Evolutionary conservation across 2,888 invertebrate species (phyloP), one percentile per base, ranked within the genome.

Genomic region (Macaria notata): DNA sequence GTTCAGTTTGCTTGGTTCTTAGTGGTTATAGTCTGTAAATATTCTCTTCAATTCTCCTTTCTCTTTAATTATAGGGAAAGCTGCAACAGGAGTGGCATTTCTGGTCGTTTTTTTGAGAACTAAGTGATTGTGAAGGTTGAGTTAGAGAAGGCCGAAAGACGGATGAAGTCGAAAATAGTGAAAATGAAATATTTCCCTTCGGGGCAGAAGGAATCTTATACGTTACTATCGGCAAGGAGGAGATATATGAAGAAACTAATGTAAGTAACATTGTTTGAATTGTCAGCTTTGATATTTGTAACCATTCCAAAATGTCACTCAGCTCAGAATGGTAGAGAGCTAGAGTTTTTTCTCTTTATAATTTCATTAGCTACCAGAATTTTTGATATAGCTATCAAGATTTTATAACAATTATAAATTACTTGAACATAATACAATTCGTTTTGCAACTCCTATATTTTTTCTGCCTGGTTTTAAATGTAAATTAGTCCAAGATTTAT

Each of bases 181-280:
- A 92, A 92, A 79, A 93, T 93, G 92, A 94, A 93, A 88, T 93
- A 93, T 85, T 92, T 93, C 88, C 92, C 93, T 76, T 85, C 93
- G 79, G 84, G 89, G 79, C 90, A 87, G 59, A 93, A 93, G 78
- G 94, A 94, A 86, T 91, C 93, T 48, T 94, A 94, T 79, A 93
- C 93, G 29, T 86, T 92, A 73, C 83, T 94, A 67, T 92, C 93
- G 56, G 93, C 93, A 56, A 92, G 93, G 82, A 91, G 93, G 81
- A 89, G 93, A 86, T 89, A 94, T 86, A 93, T 94, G 93, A 94
- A 94, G 92, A 94, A 94, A 80, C 79, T 93, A 83, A 88, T 92
- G 94, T 94, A 93, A 89, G 94, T 93, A 89, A 19, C 19, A 19
- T 19, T 19, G 19, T 19, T 19, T 19, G 19, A 19, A 19, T 1